Evolutionary conservation across 2,113 vertebrate genomes (phyloP), one percentile per base, ranked within the genome.

Genomic region (Brachypteracias leptosomus): DNA sequence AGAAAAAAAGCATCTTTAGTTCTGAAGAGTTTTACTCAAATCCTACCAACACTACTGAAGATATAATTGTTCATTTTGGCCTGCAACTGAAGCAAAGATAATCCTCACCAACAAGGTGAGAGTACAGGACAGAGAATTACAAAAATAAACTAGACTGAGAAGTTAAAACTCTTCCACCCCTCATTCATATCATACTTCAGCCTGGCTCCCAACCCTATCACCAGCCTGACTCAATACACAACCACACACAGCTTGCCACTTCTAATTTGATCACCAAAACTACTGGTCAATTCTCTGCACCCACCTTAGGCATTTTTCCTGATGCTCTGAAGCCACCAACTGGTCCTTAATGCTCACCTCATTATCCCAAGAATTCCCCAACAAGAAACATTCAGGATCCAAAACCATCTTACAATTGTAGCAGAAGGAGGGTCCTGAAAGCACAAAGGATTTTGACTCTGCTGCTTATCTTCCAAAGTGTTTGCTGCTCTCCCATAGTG

Each of bases 1-100:
- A 0, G 4, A 2, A 4, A 13, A 40, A 36, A 25, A 26, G 0
- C 1, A 3, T 2, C 6, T 51, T 13, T 33, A 36, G 2, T 54
- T 91, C 54, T 88, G 28, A 85, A 16, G 6, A 29, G 15, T n/a
- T 88, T 80, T 59, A 38, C 12, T 25, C 24, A 46, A 88, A 54
- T 28, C 19, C 13, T 52, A 15, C 11, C 38, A 22, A 11, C 3
- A n/a, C 11, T 46, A 5, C 21, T 77, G 42, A 86, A 77, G 7
- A 7, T 33, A 35, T 14, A 85, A 14, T 3, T 0, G 8, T 11
- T 76, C n/a, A 16, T 65, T 79, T 79, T 61, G 16, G 7, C 26
- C 11, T 78, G 10, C 13, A 87, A n/a, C 21, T 57, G 54, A 63
- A 65, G 11, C 18, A 83, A 76, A 52, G 2, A 25, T 18, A 67